phyloP scores from a whole-genome alignment of 92 coral and sea anemone genomes.

The Palythoa caribaeorum region DNA sequence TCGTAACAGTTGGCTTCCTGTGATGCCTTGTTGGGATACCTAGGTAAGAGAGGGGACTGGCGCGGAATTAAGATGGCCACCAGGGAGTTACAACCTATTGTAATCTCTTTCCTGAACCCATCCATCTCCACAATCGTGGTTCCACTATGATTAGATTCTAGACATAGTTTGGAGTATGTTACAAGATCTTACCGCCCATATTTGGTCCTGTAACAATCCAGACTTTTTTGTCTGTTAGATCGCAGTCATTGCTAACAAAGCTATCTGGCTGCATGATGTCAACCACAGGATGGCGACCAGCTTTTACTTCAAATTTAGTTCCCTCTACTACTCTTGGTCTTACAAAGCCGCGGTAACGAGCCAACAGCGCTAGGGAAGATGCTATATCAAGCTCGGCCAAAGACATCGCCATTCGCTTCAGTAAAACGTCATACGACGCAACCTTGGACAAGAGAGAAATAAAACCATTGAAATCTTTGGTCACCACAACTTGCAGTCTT shows the following conservation, averaged over 20 bases:
- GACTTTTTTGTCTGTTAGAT: conserved; percentile 68
- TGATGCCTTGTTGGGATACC: too few relatives aligned
- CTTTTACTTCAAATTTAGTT: conserved; percentile 67
- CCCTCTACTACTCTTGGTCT: conserved; percentile 66
- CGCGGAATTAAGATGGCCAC: too few relatives aligned
- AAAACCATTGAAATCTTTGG: neutral
- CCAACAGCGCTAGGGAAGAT: conserved; percentile 82
- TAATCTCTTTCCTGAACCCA: too few relatives aligned
- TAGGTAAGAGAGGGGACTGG: too few relatives aligned
- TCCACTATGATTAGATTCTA: neutral
- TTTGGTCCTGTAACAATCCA: conserved; percentile 94
- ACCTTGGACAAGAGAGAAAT: conserved; percentile 48
- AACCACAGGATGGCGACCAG: conserved; percentile 90
- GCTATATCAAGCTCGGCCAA: conserved; percentile 83
- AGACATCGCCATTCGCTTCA: conserved; percentile 76
- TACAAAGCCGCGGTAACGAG: conserved; percentile 76
- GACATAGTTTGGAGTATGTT: neutral
- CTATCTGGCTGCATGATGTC: conserved; percentile 89
- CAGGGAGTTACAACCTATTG: too few relatives aligned
- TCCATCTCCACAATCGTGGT: neutral
- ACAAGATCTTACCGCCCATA: conserved; percentile 81
- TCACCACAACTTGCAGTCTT: neutral
- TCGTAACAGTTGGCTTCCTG: too few relatives aligned
- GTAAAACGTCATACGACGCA: conserved; percentile 71
- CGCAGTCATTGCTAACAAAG: conserved; percentile 85